Conservation (phyloP, 2,113 vertebrate genomes). For the Thymallus thymallus region DNA sequence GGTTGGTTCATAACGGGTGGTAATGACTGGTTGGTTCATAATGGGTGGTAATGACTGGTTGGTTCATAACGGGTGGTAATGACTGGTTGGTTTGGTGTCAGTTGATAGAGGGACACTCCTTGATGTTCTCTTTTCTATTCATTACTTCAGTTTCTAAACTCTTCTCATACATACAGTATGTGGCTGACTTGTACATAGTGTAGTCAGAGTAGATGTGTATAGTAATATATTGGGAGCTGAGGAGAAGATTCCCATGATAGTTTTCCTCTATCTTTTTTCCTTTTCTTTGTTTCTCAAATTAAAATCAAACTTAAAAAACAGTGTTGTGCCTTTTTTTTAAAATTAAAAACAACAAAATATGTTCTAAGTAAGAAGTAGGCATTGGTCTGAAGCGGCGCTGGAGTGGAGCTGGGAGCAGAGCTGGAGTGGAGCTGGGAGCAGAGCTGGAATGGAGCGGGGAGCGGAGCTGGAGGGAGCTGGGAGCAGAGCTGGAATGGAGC, state of each 20-base stretch:
- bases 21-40: conserved; percentile 34
- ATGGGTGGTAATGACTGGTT: conserved; percentile 42
- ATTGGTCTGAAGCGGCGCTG: too few species aligned
- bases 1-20: conserved; percentile 38
- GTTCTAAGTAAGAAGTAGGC: too few species aligned
- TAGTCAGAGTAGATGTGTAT: conserved; percentile 64
- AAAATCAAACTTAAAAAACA: background rate
- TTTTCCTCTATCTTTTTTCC: conserved; percentile 38
- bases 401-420: too few species aligned
- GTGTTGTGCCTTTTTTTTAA: background rate
- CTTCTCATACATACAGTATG: conserved; percentile 4
- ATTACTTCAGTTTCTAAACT: conserved; percentile 2
- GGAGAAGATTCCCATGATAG: conserved; percentile 29
- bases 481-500: too few species aligned
- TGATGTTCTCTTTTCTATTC: conserved; percentile 16
- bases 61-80: conserved; percentile 45
- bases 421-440: too few species aligned
- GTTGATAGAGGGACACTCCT: conserved; percentile 34
- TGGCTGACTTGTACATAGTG: conserved; percentile 62
- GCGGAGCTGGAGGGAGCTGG: too few species aligned
- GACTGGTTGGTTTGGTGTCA: conserved; percentile 33
- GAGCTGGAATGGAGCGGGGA: too few species aligned
- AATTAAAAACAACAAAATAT: too few species aligned
- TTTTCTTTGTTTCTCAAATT: conserved; percentile 10
- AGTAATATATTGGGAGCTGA: conserved; percentile 73